Conservation (phyloP, 2,888 invertebrate genomes). For the Octodonta nipae region DNA sequence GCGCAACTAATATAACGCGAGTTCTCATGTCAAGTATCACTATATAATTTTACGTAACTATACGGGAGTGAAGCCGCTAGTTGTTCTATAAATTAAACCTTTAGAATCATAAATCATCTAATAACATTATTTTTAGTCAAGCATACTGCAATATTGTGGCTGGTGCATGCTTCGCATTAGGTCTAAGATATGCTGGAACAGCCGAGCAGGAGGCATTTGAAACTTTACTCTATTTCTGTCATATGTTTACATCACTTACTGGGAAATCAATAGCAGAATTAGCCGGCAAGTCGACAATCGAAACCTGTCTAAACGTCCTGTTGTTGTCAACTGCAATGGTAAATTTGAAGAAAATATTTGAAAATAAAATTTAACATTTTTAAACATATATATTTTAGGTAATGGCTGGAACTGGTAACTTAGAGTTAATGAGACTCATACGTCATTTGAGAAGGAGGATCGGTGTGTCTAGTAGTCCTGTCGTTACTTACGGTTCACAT, state of each 20-base stretch:
- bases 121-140: constrained; percentile 47
- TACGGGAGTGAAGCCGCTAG: no score
- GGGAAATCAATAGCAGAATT: constrained; percentile 67
- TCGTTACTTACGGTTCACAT: constrained; percentile 80
- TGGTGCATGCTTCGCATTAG: constrained; percentile 87
- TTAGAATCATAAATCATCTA: not conserved
- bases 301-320: constrained; percentile 74
- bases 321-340: constrained; percentile 72
- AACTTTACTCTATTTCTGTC: constrained; percentile 60
- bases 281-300: constrained; percentile 80
- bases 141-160: constrained; percentile 93
- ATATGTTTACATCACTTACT: constrained; percentile 53
- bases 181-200: constrained; percentile 86
- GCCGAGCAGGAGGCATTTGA: constrained; percentile 69
- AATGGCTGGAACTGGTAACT: constrained; percentile 90
- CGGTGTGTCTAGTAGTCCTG: constrained; percentile 51
- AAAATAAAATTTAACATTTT: not conserved
- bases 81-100: no score
- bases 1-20: no score
- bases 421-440: constrained; percentile 67
- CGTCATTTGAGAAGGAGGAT: constrained; percentile 73
- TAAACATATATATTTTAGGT: constrained; percentile 42
- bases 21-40: no score
- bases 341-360: no score
- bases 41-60: constrained; percentile 3